These are phyloP conservation scores for Grammomys surdaster DNA, from an alignment of 2,113 vertebrate species.

Conservation along the genomic window DNA sequence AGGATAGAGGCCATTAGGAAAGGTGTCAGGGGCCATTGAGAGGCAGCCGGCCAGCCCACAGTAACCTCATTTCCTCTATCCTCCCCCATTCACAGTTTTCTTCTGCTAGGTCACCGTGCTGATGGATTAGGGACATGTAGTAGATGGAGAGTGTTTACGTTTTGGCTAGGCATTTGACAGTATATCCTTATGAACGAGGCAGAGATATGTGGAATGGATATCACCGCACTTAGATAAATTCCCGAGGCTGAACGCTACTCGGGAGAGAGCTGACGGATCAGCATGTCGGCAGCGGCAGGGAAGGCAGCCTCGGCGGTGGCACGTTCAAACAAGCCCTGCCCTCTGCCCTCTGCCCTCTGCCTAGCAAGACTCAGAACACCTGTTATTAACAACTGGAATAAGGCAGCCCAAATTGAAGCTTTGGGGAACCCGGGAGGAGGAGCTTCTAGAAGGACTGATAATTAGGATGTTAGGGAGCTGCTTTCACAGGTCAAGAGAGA, in stretches of 20 bases:
- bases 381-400: not conserved
- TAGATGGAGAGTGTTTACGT: not conserved
- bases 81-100: not conserved
- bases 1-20: not conserved
- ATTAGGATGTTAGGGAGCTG: slow-evolving; percentile 9
- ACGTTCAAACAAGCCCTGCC: not conserved
- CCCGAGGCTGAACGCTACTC: not conserved
- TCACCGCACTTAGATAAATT: not conserved
- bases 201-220: not conserved
- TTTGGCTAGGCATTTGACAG: not conserved
- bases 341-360: not conserved
- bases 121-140: not conserved
- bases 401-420: not conserved
- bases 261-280: not conserved
- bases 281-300: rapidly evolving
- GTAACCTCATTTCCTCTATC: not conserved
- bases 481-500: not conserved
- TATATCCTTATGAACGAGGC: not conserved
- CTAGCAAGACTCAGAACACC: not conserved
- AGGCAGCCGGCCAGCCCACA: not conserved
- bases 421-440: not conserved
- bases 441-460: slow-evolving; percentile 23
- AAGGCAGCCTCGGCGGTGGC: not conserved
- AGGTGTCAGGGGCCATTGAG: not conserved
- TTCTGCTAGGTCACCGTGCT: not conserved